Base-by-base conservation (phyloP, 92 coral and sea anemone genomes). In the Scolanthus callimorphus region DNA sequence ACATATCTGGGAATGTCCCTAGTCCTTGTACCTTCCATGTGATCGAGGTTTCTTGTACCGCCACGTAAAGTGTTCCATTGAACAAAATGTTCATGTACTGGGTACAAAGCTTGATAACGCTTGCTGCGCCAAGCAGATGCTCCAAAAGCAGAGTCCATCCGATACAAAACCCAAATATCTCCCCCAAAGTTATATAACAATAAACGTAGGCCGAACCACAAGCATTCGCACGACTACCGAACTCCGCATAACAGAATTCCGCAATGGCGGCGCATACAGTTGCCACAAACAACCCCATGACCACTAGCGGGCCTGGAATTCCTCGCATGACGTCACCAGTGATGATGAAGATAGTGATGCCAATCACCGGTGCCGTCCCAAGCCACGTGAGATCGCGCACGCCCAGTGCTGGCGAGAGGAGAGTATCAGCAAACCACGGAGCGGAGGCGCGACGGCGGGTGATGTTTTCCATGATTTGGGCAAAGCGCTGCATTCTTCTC, bases 171-270 rank as follows among this genome's bases (percentile, higher is more conserved):
- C 79, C 90, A 73, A 85, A 83, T 1, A 83, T 27, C 60, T 83
- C 90, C 2, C 90, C 85, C 30, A 83, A 28, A 21, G 85, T 30
- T 17, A 79, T 60, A 10, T 83, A 81, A 38, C 65, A 59, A 46
- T 83, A 83, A 12, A 78, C 37, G 31, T 83, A 83, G 3, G 63
- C 78, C 6, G 85, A 81, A n/a, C 90, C 90, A 26, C 49, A 63
- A 39, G 47, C 65, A 22, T 79, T 79, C 29, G 78, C 45, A 13
- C 90, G 78, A 38, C 80, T 50, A 19, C 85, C 70, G 53, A 70
- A 78, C 64, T 83, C 90, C 1, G 90, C 85, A 39, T 83, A 83
- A 27, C 90, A 78, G 1, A 82, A 20, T 3, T 70, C 79, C 22
- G 77, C 48, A 4, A 82, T 47, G 25, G 67, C 10, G 8, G 73